Conservation (phyloP, 2,113 vertebrate genomes). For the Leptosomus discolor region DNA sequence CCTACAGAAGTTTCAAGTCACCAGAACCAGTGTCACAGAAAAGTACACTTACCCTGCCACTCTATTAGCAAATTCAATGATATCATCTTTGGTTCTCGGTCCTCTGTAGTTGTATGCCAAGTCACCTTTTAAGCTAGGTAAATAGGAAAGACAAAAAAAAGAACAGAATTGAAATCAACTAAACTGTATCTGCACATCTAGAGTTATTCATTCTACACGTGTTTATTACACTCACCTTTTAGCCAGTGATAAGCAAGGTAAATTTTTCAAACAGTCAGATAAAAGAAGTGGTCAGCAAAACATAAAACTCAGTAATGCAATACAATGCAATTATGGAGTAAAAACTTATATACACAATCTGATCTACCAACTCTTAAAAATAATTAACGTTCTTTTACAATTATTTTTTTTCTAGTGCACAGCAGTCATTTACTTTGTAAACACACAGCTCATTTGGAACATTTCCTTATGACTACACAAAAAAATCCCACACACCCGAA, state of each 20-base stretch:
- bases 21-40: not conserved
- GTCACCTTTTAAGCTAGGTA: conserved; percentile 88
- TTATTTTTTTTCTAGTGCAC: not conserved
- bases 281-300: not conserved
- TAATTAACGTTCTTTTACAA: not conserved
- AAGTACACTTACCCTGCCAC: conserved; percentile 88
- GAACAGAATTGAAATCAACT: not conserved
- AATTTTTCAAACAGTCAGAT: not conserved
- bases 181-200: not conserved
- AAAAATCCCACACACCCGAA: not conserved
- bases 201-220: not conserved
- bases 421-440: not conserved
- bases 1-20: not conserved
- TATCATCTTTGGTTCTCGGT: conserved; percentile 95
- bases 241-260: not conserved
- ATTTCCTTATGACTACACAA: not conserved
- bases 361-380: not conserved
- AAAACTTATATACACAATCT: not conserved
- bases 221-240: not conserved
- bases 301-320: not conserved
- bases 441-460: not conserved
- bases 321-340: not conserved
- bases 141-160: not conserved
- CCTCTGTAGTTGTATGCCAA: conserved; percentile 96
- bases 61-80: conserved; percentile 95